phyloP scores from a whole-genome alignment of 2,888 invertebrate genomes.

The Thera britannica region DNA sequence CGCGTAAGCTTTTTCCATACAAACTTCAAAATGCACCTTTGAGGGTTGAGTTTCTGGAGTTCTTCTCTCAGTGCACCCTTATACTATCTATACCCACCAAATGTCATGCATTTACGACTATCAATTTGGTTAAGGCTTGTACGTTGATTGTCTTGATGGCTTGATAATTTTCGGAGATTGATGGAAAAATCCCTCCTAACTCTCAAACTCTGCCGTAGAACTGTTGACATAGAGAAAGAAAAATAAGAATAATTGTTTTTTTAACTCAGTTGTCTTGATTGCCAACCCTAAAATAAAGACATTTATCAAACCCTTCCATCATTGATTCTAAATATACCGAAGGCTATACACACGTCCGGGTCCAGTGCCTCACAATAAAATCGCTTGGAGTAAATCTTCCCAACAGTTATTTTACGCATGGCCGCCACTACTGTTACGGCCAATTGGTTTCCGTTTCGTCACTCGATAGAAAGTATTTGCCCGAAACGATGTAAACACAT shows the following conservation, averaged over 20 bases:
- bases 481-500: slow-evolving; percentile 19
- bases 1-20: too few relatives aligned
- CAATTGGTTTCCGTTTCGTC: slow-evolving; percentile 67
- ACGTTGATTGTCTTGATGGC: too few relatives aligned
- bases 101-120: too few relatives aligned
- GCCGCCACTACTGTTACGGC: slow-evolving; percentile 62
- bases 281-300: not conserved
- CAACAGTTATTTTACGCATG: slow-evolving; percentile 69
- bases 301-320: slow-evolving; percentile 12
- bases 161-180: too few relatives aligned
- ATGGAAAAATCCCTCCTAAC: too few relatives aligned
- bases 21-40: too few relatives aligned
- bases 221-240: too few relatives aligned
- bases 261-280: not conserved
- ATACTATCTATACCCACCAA: too few relatives aligned
- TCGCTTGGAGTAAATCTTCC: slow-evolving; percentile 48
- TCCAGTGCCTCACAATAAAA: slow-evolving; percentile 38
- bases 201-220: too few relatives aligned
- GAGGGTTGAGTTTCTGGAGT: too few relatives aligned
- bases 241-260: not conserved
- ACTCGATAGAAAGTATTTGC: slow-evolving; percentile 46
- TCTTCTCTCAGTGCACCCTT: too few relatives aligned
- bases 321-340: slow-evolving; percentile 4
- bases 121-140: too few relatives aligned
- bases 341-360: slow-evolving; percentile 13